Conservation (phyloP, 2,113 vertebrate genomes). For the Glareola pratincola region DNA sequence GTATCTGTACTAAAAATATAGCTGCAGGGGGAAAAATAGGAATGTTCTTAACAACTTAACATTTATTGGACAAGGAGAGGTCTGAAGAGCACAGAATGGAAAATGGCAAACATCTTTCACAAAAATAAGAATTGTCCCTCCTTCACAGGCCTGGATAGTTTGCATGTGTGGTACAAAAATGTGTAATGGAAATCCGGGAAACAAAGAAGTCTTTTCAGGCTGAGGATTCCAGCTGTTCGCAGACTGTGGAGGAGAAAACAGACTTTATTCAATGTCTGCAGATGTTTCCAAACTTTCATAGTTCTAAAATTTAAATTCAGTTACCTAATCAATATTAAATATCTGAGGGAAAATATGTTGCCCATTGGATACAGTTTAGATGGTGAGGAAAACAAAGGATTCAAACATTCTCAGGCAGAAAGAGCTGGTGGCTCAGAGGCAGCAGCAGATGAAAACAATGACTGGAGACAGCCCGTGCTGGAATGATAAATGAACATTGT, state of each 20-base stretch:
- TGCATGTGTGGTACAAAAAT: slow-evolving; percentile 52
- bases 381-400: slow-evolving; percentile 37
- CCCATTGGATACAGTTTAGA: slow-evolving; percentile 16
- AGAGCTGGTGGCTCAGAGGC: slow-evolving; percentile 14
- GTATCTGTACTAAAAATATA: slow-evolving; percentile 24
- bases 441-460: slow-evolving; percentile 45
- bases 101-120: slow-evolving; percentile 42
- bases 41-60: slow-evolving; percentile 10
- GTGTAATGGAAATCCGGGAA: slow-evolving; percentile 64
- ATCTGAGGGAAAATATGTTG: slow-evolving; percentile 25
- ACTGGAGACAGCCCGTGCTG: neutral
- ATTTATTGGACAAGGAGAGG: slow-evolving; percentile 12
- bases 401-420: slow-evolving; percentile 26
- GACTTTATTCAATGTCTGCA: slow-evolving; percentile 53
- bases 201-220: slow-evolving; percentile 59
- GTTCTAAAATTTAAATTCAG: slow-evolving; percentile 45
- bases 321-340: slow-evolving; percentile 60
- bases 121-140: slow-evolving; percentile 34
- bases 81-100: slow-evolving; percentile 25
- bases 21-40: neutral
- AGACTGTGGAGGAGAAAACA: slow-evolving; percentile 53
- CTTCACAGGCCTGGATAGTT: slow-evolving; percentile 21
- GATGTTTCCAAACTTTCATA: slow-evolving; percentile 54
- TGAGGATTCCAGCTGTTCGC: slow-evolving; percentile 54
- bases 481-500: slow-evolving; percentile 5